phyloP scores from a whole-genome alignment of 1,140 invertebrate genomes.

The Drosophila ogumai region DNA sequence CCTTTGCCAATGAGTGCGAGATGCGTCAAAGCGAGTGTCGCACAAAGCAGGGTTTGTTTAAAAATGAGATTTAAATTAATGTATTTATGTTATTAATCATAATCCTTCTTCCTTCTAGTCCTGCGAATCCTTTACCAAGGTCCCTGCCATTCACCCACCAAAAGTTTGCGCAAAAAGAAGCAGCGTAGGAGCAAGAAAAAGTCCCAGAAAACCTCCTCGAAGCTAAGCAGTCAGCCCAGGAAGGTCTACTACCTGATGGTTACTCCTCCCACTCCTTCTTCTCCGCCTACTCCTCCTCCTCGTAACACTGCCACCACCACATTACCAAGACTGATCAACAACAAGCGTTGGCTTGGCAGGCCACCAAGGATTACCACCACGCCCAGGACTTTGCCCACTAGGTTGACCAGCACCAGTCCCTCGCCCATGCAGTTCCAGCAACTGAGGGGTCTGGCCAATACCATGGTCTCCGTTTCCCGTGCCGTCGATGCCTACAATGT shows the following conservation, averaged over 20 bases:
- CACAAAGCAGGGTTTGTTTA: slow-evolving; percentile 50
- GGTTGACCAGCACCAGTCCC: slow-evolving; percentile 21
- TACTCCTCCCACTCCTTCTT: neutral
- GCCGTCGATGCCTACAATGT: slow-evolving; percentile 57
- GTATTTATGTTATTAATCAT: neutral
- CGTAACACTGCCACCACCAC: neutral
- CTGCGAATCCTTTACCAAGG: slow-evolving; percentile 45
- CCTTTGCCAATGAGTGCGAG: slow-evolving; percentile 63
- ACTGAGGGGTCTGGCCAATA: slow-evolving; percentile 2
- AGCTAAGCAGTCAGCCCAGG: neutral
- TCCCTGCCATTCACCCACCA: slow-evolving; percentile 19
- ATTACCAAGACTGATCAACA: neutral
- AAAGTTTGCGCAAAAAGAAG: slow-evolving; percentile 1
- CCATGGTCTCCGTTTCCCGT: slow-evolving; percentile 52
- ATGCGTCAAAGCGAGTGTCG: slow-evolving; percentile 44
- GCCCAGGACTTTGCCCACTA: neutral
- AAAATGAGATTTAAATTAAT: neutral
- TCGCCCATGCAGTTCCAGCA: slow-evolving; percentile 52
- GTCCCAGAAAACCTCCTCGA: neutral
- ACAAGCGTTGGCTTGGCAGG: neutral
- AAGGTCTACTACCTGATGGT: slow-evolving; percentile 22
- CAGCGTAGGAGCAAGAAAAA: neutral
- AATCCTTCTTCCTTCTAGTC: slow-evolving; percentile 6
- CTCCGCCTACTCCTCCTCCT: neutral
- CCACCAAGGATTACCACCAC: neutral